Base-by-base conservation (phyloP, 2,888 invertebrate genomes). In the Coelopa pilipes region DNA sequence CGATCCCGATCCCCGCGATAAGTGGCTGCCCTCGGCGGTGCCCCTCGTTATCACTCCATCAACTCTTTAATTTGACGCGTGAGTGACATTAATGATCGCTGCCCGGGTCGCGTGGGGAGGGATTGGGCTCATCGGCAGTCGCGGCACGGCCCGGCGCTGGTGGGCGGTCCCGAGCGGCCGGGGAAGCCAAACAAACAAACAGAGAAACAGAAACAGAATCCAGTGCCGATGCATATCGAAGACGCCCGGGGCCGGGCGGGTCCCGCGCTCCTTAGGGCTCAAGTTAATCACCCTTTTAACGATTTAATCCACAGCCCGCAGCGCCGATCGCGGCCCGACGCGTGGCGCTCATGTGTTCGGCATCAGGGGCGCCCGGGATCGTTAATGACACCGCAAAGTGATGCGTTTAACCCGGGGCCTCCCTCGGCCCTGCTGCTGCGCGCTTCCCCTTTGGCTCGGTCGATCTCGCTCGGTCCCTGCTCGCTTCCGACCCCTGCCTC, bases 51-150 rank as follows among this genome's bases (percentile, higher is more conserved):
- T 71, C 69, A 73, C 65, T 67, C 78, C 79, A 80, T 80, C 80
- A 81, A 69, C 68, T 19, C 68, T 69, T 81, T 82, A 80, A 83
- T 84, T 81, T 80, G 82, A 82, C 81, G 81, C 80, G 77, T 81
- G 82, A 83, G 78, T 78, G 79, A 78, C 81, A 81, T 82, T 72
- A 76, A 70, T 77, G 80, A 80, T 76, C 72, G 65, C 17, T 9
- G 15, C 34, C 34, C 7, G 34, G 34, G 34, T 34, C 34, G 2
- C 34, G n/a, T n/a, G n/a, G n/a, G n/a, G n/a, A n/a, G n/a, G n/a
- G n/a, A n/a, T n/a, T n/a, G n/a, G 4, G 7, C 34, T 34, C 34
- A 34, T 34, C 7, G 34, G 34, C 34, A 34, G 34, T 34, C 34
- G 34, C 7, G 7, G 34, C 34, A 34, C 34, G 7, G 7, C 34